Evolutionary conservation across 2,888 invertebrate species (phyloP), one percentile per base, ranked within the genome.

Genomic region (Drosophila mimica): DNA sequence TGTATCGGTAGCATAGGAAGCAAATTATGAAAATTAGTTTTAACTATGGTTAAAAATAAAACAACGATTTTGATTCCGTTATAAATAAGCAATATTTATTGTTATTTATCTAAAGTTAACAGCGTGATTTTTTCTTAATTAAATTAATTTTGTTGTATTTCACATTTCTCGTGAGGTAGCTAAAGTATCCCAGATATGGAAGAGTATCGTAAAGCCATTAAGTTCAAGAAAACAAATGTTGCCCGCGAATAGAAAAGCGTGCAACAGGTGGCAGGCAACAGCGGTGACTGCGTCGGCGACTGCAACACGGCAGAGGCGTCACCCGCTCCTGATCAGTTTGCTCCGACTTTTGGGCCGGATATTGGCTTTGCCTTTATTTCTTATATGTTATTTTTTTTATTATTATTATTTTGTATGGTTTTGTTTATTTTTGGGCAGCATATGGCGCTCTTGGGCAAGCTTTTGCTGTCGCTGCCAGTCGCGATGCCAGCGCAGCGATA

Each of bases 201-300:
- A 52, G 57, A 9, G 64, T 20, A 28, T 49, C 46, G 71, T 60
- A 57, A 63, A 64, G 64, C 73, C 82, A 74, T 70, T 81, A 84
- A 78, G 70, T 71, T 70, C 49, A 56, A 20, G 20, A 36, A 71
- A 72, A 71, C 67, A 71, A 54, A 69, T 83, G 81, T 63, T 82
- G 81, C 64, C 51, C 53, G 73, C 76, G 72, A 78, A 85, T 85
- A 85, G 90, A 85, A 85, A 88, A 84, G 87, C 75, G 59, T 73
- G 75, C 84, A 84, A 84, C 84, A 84, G 90, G 79, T 84, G 84
- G 81, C 60, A 60, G 17, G 60, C 70, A 63, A 33, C 68, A 53
- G 33, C 53, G 40, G 46, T 36, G 13, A 38, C 57, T n/a, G 17
- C 61, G 40, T 4, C 60, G 30, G 17, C 49, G 43, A 34, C 46